phyloP scores from a whole-genome alignment of 2,797 vertebrate species.

The Dendrocincla tyrannina region DNA sequence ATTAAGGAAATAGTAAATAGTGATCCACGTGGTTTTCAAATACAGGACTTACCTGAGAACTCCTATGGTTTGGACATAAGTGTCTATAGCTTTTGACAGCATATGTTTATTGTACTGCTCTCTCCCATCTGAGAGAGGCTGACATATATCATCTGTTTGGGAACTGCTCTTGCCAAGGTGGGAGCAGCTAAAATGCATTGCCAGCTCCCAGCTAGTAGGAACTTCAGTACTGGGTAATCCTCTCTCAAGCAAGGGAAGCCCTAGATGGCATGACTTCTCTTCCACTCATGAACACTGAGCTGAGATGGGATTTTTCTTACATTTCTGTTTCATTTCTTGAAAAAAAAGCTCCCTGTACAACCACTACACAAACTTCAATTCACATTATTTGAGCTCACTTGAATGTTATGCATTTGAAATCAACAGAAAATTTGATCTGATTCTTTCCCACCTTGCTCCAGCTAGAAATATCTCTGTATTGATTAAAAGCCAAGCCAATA shows the following conservation, averaged over 20 bases:
- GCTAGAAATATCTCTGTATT: neutral
- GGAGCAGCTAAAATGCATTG: neutral
- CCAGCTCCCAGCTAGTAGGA: neutral
- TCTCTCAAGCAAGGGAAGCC: neutral
- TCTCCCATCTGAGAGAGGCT: neutral
- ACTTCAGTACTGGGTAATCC: accelerated
- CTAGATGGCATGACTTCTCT: slow-evolving; percentile 17
- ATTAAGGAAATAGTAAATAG: neutral
- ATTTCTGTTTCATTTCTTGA: neutral
- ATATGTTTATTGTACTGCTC: neutral
- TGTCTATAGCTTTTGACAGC: accelerated
- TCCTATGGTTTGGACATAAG: accelerated
- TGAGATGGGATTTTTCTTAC: neutral
- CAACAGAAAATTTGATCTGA: neutral
- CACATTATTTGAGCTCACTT: neutral
- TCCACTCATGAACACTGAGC: neutral
- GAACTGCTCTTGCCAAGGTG: neutral
- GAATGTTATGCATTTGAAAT: neutral
- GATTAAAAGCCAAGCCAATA: neutral
- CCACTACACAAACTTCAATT: neutral
- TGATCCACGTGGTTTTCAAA: neutral
- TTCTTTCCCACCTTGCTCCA: neutral
- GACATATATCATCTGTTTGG: too few species aligned
- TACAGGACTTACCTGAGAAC: neutral
- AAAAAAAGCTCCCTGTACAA: neutral